A percentile compares a stretch with the other conserved stretches of the same genome.
Evolutionary conservation across 1,140 invertebrate species (phyloP).

Genomic region (Ptiloglossa arizonensis): DNA sequence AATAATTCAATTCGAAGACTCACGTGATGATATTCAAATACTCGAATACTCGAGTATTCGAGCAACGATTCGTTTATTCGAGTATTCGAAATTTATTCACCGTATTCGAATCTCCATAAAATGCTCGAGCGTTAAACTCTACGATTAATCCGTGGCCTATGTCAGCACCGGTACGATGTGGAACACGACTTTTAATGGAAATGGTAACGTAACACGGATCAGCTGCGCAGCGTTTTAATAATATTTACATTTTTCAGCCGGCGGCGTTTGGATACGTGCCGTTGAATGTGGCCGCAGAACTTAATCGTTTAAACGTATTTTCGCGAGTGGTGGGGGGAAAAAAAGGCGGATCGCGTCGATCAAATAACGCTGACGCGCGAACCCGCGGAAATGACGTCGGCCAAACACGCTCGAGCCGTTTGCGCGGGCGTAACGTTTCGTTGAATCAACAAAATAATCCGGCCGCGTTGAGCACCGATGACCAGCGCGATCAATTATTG

Average conservation of each 20-base stretch:
- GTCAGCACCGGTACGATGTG: not conserved
- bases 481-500: slow-evolving; percentile 36
- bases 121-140: no score
- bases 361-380: slow-evolving; percentile 39
- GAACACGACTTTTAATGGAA: slow-evolving; percentile 30
- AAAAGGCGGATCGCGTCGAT: slow-evolving; percentile 28
- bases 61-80: no score
- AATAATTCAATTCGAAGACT: no score
- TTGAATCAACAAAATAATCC: slow-evolving; percentile 58
- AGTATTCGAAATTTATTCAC: no score
- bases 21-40: no score
- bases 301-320: slow-evolving; percentile 5
- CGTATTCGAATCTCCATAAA: no score
- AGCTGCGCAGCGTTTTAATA: not conserved
- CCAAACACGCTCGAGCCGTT: slow-evolving; percentile 9
- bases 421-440: slow-evolving; percentile 47
- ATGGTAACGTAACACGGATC: not conserved
- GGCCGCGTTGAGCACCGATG: not conserved
- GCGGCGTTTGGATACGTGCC: not conserved
- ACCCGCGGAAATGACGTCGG: slow-evolving; percentile 33
- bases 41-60: no score
- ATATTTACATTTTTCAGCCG: not conserved
- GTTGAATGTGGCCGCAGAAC: not conserved
- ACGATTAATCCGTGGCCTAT: no score
- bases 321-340: not conserved